Percentiles rank a stretch among this genome's conserved stretches.
Evolutionary conservation across 2,888 invertebrate species (phyloP).

Genomic region (Netelia inedita): DNA sequence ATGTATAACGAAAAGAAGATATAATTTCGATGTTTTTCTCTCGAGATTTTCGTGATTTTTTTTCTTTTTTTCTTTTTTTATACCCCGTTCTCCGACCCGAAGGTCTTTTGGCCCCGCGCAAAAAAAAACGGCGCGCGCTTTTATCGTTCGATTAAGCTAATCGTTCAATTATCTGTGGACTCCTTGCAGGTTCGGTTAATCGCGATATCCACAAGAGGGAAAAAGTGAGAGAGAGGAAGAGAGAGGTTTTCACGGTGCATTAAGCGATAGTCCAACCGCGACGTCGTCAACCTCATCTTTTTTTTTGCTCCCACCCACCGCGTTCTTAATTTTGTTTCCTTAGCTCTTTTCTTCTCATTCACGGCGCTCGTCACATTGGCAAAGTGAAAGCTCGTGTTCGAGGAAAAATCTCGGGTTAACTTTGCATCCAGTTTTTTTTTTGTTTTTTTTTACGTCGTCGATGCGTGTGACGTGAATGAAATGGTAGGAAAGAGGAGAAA

Average conservation of each 20-base stretch:
- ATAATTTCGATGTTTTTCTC: background rate
- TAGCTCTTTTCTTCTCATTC: conserved; percentile 19
- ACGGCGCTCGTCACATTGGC: conserved; percentile 34
- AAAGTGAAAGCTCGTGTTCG: conserved; percentile 60
- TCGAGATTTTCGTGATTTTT: background rate
- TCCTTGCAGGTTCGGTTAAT: background rate
- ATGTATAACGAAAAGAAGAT: background rate
- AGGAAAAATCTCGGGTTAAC: conserved; percentile 44
- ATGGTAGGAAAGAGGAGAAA: background rate
- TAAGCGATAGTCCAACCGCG: conserved; percentile 22
- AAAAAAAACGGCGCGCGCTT: conserved; percentile 26
- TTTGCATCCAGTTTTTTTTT: conserved; percentile 1
- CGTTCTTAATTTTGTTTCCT: conserved; percentile 22
- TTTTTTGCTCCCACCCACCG: background rate
- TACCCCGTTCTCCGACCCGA: background rate
- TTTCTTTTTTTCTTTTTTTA: conserved; percentile 1
- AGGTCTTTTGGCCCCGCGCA: conserved; percentile 34
- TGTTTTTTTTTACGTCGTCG: conserved; percentile 17
- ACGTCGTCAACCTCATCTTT: conserved; percentile 20
- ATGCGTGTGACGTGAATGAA: conserved; percentile 54
- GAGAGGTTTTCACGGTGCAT: conserved; percentile 42
- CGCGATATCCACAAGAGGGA: background rate
- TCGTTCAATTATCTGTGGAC: conserved; percentile 67
- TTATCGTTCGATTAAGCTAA: conserved; percentile 74
- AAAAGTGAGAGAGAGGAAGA: too few relatives aligned